A percentile compares a stretch with the other conserved stretches of the same genome.
phyloP scores from a whole-genome alignment of 1,140 invertebrate species.

The Leptoteleia sp. region DNA sequence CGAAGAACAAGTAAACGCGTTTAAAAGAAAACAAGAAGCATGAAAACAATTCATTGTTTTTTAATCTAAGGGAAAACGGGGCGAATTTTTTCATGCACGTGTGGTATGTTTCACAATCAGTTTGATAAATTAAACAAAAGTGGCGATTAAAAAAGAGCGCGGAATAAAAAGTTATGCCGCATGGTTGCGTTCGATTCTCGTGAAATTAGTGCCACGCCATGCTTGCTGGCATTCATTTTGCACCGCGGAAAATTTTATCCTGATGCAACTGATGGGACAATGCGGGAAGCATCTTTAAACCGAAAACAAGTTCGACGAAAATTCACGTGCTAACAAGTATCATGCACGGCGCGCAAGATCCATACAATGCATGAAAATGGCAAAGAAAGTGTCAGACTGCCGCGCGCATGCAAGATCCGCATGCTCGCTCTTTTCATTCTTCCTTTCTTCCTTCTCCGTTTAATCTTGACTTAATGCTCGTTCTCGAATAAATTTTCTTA shows the following conservation, averaged over 20 bases:
- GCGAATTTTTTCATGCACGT: conserved; percentile 4
- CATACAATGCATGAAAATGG: conserved; percentile 20
- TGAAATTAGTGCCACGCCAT: conserved; percentile 32
- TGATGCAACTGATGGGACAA: conserved; percentile 44
- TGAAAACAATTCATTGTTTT: not conserved
- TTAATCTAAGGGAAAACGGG: too few relatives aligned
- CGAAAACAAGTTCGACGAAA: conserved; percentile 47
- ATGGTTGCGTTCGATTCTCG: conserved; percentile 12
- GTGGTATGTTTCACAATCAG: conserved; percentile 17
- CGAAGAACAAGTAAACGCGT: not conserved
- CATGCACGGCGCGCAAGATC: conserved; percentile 22
- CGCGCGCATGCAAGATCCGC: conserved; percentile 1
- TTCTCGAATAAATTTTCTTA: conserved; percentile 4
- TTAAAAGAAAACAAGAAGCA: not conserved
- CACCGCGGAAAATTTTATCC: conserved; percentile 7
- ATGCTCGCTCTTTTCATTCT: not conserved
- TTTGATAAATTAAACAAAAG: not conserved
- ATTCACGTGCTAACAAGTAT: conserved; percentile 47
- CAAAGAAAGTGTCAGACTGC: conserved; percentile 22
- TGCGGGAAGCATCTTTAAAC: conserved; percentile 38
- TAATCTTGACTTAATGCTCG: conserved; percentile 19
- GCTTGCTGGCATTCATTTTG: conserved; percentile 25
- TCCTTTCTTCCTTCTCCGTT: conserved; percentile 2
- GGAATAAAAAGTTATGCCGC: conserved; percentile 25
- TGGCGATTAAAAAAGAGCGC: not conserved